Evolutionary conservation across 2,888 invertebrate species (phyloP), one percentile per base, ranked within the genome.

Genomic region (Bugula neritina): DNA sequence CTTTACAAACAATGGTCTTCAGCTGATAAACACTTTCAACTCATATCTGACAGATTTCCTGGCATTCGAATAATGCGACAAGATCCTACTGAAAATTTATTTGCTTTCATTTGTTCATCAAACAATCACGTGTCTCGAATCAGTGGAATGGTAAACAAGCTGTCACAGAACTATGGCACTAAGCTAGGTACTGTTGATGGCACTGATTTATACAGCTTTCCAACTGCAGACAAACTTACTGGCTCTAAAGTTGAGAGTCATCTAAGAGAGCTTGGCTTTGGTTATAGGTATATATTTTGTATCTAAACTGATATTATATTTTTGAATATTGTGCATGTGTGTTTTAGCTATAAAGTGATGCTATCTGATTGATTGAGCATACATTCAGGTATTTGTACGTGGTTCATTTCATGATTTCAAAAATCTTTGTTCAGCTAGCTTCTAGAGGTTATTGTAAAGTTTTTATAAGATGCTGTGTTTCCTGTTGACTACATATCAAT

Each of bases 51-150:
- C n/a, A 73, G 77, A 23, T 91, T 91, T 78, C 88, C 74, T 58
- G 95, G 95, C 0, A 90, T 98, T n/a, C 88, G 98, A 78, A 92
- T 98, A 80, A 85, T 99, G 69, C 85, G 89, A 72, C 98, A 98
- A 83, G 92, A 96, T 78, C 90, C 94, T 0, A 88, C 92, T 0
- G 98, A 99, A 84, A 96, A 93, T 85, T 86, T 97, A 17, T 92
- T 99, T 82, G 91, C 94, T 13, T 98, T 98, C 82, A 95, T 98
- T 78, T 98, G 97, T 83, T 97, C 97, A 72, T 93, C 96, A 73
- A 98, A 98, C 83, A 99, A 99, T 85, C 91, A 98, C 81, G 96
- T 98, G 77, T 87, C 89, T 75, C 76, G 96, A 78, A 97, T 97
- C 80, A 91, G 92, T 27, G 87, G 88, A 63, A 92, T 98, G 93